Evolutionary conservation across 2,888 invertebrate species (phyloP).

Genomic region (Drosophila fulvimacula): DNA sequence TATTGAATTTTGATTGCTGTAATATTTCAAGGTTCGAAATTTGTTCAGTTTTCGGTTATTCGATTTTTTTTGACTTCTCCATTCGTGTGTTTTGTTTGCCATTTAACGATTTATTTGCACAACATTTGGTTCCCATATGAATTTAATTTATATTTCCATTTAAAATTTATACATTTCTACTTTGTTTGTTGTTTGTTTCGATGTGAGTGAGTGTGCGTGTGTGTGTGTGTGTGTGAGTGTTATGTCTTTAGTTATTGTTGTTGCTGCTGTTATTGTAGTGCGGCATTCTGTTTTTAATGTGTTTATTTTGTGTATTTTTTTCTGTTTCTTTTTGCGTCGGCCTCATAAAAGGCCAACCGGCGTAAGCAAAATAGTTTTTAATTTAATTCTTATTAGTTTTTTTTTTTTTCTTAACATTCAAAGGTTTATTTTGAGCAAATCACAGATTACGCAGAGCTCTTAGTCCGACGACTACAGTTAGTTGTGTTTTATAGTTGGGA

Average conservation of each 20-base stretch:
- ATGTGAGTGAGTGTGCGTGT: conserved; percentile 22
- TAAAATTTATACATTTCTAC: conserved; percentile 69
- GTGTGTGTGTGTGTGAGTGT: conserved; percentile 20
- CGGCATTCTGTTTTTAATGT: conserved; percentile 74
- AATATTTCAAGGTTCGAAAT: conserved; percentile 43
- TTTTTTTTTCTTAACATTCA: conserved; percentile 23
- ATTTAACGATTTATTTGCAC: conserved; percentile 76
- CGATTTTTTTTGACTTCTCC: background rate
- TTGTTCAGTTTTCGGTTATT: conserved; percentile 24
- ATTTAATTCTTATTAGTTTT: conserved; percentile 66
- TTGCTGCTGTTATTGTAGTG: conserved; percentile 38
- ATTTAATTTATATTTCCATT: conserved; percentile 78
- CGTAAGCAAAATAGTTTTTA: conserved; percentile 67
- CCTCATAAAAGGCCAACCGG: conserved; percentile 58
- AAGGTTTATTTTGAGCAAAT: conserved; percentile 27
- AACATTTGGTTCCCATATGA: conserved; percentile 79
- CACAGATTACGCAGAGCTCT: conserved; percentile 34
- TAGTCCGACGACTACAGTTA: conserved; percentile 36
- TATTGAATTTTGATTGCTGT: conserved; percentile 67
- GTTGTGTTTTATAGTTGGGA: conserved; percentile 42
- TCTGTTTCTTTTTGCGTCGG: conserved; percentile 39
- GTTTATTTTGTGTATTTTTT: conserved; percentile 57
- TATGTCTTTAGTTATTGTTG: conserved; percentile 29
- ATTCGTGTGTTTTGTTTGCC: conserved; percentile 67
- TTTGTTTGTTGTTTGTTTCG: conserved; percentile 33